Evolutionary conservation across 92 coral and sea anemone species (phyloP).

Genomic region (Isaurus tuberculatus): DNA sequence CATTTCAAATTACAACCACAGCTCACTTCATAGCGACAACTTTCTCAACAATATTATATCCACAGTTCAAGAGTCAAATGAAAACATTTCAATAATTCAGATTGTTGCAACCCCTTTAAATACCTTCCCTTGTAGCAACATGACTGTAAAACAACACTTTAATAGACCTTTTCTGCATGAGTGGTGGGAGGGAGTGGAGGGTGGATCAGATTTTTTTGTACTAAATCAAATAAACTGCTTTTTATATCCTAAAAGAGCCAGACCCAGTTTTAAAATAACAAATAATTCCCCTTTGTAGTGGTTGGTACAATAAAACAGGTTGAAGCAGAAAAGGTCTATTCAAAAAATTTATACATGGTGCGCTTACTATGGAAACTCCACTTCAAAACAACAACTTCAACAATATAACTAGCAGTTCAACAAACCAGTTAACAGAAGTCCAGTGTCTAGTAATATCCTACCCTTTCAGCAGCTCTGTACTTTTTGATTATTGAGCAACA

Average conservation of each 20-base stretch:
- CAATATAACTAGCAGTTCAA: conserved; percentile 14
- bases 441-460: conserved; percentile 17
- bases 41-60: conserved; percentile 1
- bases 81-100: conserved; percentile 1
- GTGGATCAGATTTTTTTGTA: conserved; percentile 2
- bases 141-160: conserved; percentile 3
- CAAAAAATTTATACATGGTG: conserved; percentile 10
- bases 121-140: conserved; percentile 8
- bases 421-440: conserved; percentile 24
- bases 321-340: conserved; percentile 10
- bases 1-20: conserved; percentile 10
- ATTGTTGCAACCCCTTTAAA: conserved; percentile 18
- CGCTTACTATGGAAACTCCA: conserved; percentile 22
- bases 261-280: conserved; percentile 6
- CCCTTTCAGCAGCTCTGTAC: conserved; percentile 17
- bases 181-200: background rate
- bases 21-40: conserved; percentile 12
- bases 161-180: conserved; percentile 7
- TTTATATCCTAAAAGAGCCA: conserved; percentile 8
- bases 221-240: conserved; percentile 5
- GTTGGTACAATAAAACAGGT: conserved; percentile 13
- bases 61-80: conserved; percentile 19
- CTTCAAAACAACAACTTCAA: conserved; percentile 19
- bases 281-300: conserved; percentile 10
- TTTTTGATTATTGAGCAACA: conserved; percentile 36